A percentile compares a stretch with the other conserved stretches of the same genome.
Evolutionary conservation across 2,888 invertebrate species (phyloP).

Genomic region (Schizotus pectinicornis): DNA sequence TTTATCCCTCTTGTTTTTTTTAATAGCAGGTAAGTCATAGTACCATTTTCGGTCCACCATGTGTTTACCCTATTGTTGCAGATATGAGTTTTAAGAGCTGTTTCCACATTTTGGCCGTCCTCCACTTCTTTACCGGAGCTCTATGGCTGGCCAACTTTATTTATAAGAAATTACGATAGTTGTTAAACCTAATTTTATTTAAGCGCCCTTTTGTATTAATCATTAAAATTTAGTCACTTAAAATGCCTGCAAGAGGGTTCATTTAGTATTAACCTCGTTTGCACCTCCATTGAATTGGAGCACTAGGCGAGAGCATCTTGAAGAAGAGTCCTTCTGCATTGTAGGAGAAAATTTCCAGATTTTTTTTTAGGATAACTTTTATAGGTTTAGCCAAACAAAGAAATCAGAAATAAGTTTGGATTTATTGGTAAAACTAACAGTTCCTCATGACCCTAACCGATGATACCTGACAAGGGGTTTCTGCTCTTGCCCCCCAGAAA

Average conservation of each 20-base stretch:
- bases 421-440: too few species aligned
- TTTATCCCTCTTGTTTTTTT: constrained; percentile 47
- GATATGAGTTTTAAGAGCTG: constrained; percentile 51
- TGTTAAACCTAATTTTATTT: constrained; percentile 11
- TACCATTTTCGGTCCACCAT: not conserved
- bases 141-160: constrained; percentile 54
- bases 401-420: too few species aligned
- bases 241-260: not conserved
- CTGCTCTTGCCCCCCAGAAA: not conserved
- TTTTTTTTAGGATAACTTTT: too few species aligned
- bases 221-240: not conserved
- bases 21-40: constrained; percentile 47
- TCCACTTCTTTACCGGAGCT: constrained; percentile 53
- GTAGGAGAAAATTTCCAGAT: too few species aligned
- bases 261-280: too few species aligned
- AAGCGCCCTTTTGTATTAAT: not conserved
- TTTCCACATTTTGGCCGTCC: constrained; percentile 51
- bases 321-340: too few species aligned
- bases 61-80: constrained; percentile 41
- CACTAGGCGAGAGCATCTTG: too few species aligned
- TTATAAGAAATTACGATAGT: constrained; percentile 49
- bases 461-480: not conserved
- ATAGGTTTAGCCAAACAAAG: too few species aligned
- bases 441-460: too few species aligned
- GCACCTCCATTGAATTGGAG: too few species aligned